phyloP scores from a whole-genome alignment of 2,888 invertebrate species.

The Drosophila austrosaltans region DNA sequence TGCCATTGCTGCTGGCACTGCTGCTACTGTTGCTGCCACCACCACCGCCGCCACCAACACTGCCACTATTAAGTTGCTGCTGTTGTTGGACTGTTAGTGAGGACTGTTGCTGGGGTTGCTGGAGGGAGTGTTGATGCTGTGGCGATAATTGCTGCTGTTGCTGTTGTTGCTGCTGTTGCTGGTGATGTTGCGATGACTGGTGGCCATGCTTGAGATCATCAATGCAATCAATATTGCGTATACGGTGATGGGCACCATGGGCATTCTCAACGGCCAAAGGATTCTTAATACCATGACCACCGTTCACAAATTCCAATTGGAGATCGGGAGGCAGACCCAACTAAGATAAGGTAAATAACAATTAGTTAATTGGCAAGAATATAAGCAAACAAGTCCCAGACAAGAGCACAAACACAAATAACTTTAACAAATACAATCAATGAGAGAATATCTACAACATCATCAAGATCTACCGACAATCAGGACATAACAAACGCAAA shows the following conservation, averaged over 20 bases:
- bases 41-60: conserved; percentile 37
- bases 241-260: conserved; percentile 84
- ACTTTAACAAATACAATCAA: background rate
- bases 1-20: conserved; percentile 47
- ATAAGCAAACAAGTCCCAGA: background rate
- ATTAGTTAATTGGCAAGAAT: background rate
- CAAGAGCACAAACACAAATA: background rate
- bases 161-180: conserved; percentile 42
- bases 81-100: conserved; percentile 33
- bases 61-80: conserved; percentile 37
- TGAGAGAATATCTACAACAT: too few relatives aligned
- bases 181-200: conserved; percentile 39
- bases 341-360: conserved; percentile 84
- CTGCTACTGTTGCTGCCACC: conserved; percentile 42
- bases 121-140: conserved; percentile 39
- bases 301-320: conserved; percentile 97
- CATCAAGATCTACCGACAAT: too few relatives aligned
- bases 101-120: conserved; percentile 39
- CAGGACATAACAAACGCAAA: too few relatives aligned
- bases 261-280: conserved; percentile 91
- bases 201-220: conserved; percentile 80
- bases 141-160: conserved; percentile 38
- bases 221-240: conserved; percentile 84
- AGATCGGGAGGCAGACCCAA: conserved; percentile 94
- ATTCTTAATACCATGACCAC: conserved; percentile 98